Base-by-base conservation (phyloP, 2,888 invertebrate species). In the Cataglyphis cursor region DNA sequence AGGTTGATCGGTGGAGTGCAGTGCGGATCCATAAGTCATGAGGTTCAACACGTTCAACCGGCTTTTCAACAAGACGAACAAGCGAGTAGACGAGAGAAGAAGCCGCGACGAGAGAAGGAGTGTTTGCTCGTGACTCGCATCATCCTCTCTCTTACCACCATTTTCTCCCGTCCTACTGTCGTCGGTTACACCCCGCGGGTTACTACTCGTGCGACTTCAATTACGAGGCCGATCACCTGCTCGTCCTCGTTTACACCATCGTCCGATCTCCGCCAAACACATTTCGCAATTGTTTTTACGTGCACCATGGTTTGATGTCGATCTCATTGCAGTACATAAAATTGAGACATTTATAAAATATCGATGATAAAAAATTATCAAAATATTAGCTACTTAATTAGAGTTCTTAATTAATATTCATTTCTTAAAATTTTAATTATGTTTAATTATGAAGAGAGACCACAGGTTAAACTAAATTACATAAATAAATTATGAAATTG, bases 21-120 rank as follows among this genome's bases (percentile, higher is more conserved):
- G 88, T 85, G 86, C 85, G 85, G 83, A 93, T 93, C 90, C 92
- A 92, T 93, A 93, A 93, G 92, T 93, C 93, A 93, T 93, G 92
- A 93, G 91, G 83, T 66, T 80, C 85, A 78, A 82, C 88, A 83
- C 87, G 85, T 87, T 88, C 85, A 85, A 87, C 87, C 87, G 87
- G 61, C 83, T 82, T 82, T 81, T 82, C 86, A 81, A 83, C 87
- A 87, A 59, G 82, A 73, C 75, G 82, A 86, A 88, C 88, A 88
- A 90, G 81, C 86, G 64, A 54, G n/a, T 80, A 35, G 59, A 78
- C 59, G 70, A 35, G 72, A n/a, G 78, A 80, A 80, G 78, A 70
- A 81, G 81, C 81, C 82, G 87, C 85, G 88, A 88, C 86, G 73
- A 86, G 90, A 80, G 84, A 85, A 88, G 87, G 73, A 80, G 78